Base-by-base conservation (phyloP, 2,797 vertebrate species). In the Scyliorhinus canicula region DNA sequence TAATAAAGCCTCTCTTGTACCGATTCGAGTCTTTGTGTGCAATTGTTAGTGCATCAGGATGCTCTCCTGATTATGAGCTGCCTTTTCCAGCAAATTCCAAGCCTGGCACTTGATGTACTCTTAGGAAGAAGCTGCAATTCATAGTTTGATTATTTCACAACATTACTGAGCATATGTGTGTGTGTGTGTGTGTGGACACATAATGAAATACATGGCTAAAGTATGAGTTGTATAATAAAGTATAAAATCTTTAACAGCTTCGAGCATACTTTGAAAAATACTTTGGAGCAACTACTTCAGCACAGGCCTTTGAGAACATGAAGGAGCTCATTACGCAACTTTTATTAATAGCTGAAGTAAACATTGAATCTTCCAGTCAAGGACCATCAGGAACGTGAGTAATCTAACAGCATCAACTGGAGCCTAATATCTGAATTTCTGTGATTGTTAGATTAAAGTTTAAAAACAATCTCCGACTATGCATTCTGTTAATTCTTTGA, bases 281-380 rank as follows among this genome's bases (percentile, higher is more conserved):
- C 96, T 97, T 98, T 85, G 97, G 96, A 95, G 95, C 96, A 28
- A 69, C 93, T 52, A 96, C 96, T 71, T 98, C 98, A 95, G 97
- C 97, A 28, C 97, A 98, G 96, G 98, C 98, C 84, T 96, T 98
- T 95, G 96, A 95, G 50, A 97, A 97, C 95, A 96, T 98, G 96
- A 98, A 98, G 96, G 97, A 97, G 95, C 97, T 97, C 91, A 97
- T 99, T 95, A 97, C 96, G 95, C 97, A 98, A 95, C 97, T 98
- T 95, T 96, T 99, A 24, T 96, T 97, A 95, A 97, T 97, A 2
- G 97, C 98, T 4, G 96, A 97, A 40, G 96, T 97, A 12, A 96
- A 97, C 96, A 97, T 96, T 95, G 95, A 97, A 95, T 90, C 96
- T 21, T 95, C 97, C 52, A 69, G 97, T 96, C 96, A 96, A 97